These are phyloP conservation scores for Drosophila birchii DNA, from an alignment of 2,888 invertebrate genomes.

Conservation along the genomic window DNA sequence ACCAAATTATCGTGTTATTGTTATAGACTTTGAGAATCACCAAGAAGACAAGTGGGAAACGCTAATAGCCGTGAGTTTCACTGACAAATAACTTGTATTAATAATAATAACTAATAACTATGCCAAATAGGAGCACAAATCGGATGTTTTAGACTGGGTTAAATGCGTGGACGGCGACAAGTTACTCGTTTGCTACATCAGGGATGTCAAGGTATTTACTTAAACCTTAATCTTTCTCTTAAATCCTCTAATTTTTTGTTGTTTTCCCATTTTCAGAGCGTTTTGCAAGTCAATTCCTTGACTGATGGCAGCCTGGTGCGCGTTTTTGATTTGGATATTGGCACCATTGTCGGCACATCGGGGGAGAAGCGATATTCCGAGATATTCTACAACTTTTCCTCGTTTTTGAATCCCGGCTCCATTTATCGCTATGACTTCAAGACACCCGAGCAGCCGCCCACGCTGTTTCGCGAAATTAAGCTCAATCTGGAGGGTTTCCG, in stretches of 20 bases:
- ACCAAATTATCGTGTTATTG: conserved; percentile 94
- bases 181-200: conserved; percentile 94
- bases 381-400: conserved; percentile 97
- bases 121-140: conserved; percentile 88
- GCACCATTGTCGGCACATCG: conserved; percentile 93
- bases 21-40: conserved; percentile 91
- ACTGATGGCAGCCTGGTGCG: conserved; percentile 89
- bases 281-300: conserved; percentile 92
- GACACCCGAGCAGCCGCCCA: conserved; percentile 87
- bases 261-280: conserved; percentile 87
- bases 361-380: conserved; percentile 94
- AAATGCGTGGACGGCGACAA: conserved; percentile 93
- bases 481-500: conserved; percentile 92
- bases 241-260: neutral
- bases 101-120: too few species aligned
- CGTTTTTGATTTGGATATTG: conserved; percentile 93
- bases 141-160: conserved; percentile 96
- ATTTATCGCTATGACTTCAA: conserved; percentile 95
- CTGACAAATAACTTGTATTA: too few species aligned
- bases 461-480: conserved; percentile 92
- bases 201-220: conserved; percentile 94
- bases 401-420: conserved; percentile 93
- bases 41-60: conserved; percentile 92
- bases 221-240: too few species aligned
- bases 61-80: conserved; percentile 88